A percentile compares a stretch with the other conserved stretches of the same genome.
Evolutionary conservation across 2,797 vertebrate genomes (phyloP).

Genomic region (Peromyscus nudipes): DNA sequence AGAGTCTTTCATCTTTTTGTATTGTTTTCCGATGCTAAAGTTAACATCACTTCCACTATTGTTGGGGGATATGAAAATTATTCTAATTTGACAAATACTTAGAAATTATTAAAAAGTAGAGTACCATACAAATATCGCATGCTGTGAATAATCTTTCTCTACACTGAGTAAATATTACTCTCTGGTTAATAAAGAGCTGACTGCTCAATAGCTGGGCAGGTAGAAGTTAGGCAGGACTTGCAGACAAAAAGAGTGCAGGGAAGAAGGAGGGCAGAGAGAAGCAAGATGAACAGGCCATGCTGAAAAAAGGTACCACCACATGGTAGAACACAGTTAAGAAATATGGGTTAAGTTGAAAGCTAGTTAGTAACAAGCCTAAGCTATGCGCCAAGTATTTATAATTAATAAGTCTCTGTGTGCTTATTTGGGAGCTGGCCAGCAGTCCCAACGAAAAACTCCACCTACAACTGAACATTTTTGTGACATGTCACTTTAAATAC

Average conservation of each 20-base stretch:
- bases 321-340: not conserved
- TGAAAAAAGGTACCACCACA: not conserved
- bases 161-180: not conserved
- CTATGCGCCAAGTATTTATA: not conserved
- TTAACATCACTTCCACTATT: not conserved
- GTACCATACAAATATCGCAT: not conserved
- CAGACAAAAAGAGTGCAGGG: not conserved
- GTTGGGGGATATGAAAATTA: constrained; percentile 50
- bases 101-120: constrained; percentile 50
- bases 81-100: constrained; percentile 26
- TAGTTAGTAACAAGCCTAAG: not conserved
- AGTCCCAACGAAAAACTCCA: not conserved
- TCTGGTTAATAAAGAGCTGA: not conserved
- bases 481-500: constrained; percentile 24
- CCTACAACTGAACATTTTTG: constrained; percentile 17
- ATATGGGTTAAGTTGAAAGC: not conserved
- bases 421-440: not conserved
- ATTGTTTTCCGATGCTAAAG: constrained; percentile 61
- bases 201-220: not conserved
- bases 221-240: not conserved
- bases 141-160: not conserved
- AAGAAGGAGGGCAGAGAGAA: not conserved
- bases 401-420: not conserved
- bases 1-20: constrained; percentile 37
- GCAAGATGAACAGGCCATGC: not conserved